These are phyloP conservation scores for Masnerella sp. DNA, from an alignment of 2,888 invertebrate species.

Conservation along the genomic window DNA sequence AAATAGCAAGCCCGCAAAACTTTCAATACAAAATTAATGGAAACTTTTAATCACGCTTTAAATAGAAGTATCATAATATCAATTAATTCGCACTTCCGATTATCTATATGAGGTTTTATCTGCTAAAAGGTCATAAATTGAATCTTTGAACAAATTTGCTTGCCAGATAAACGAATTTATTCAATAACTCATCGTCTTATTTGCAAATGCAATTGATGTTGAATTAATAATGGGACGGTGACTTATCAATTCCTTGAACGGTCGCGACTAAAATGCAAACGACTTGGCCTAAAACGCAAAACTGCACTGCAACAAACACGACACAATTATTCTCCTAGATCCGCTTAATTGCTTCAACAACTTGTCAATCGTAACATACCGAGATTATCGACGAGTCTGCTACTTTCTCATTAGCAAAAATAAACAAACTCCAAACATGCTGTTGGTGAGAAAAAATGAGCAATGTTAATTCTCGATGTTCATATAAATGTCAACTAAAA, in stretches of 20 bases:
- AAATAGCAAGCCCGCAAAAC: neutral
- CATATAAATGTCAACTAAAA: constrained; percentile 26
- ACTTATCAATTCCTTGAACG: constrained; percentile 30
- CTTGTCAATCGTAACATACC: neutral
- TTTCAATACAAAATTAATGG: constrained; percentile 19
- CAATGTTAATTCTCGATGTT: constrained; percentile 8
- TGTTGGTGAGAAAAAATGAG: neutral
- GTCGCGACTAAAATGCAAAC: constrained; percentile 10
- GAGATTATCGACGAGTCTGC: neutral
- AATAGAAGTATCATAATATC: constrained; percentile 47
- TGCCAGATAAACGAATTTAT: constrained; percentile 51
- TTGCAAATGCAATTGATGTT: constrained; percentile 40
- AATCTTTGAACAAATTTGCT: constrained; percentile 62
- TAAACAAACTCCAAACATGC: neutral
- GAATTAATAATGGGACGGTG: constrained; percentile 44
- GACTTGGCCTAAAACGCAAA: neutral
- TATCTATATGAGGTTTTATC: constrained; percentile 50
- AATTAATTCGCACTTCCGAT: constrained; percentile 55
- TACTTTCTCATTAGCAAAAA: neutral
- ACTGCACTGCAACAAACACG: neutral
- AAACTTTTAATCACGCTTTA: constrained; percentile 30
- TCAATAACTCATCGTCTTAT: constrained; percentile 46
- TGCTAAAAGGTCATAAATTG: constrained; percentile 51
- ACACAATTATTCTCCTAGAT: neutral
- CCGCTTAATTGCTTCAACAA: neutral